Conservation (phyloP, 1,140 invertebrate genomes). For the Orchesella cincta region DNA sequence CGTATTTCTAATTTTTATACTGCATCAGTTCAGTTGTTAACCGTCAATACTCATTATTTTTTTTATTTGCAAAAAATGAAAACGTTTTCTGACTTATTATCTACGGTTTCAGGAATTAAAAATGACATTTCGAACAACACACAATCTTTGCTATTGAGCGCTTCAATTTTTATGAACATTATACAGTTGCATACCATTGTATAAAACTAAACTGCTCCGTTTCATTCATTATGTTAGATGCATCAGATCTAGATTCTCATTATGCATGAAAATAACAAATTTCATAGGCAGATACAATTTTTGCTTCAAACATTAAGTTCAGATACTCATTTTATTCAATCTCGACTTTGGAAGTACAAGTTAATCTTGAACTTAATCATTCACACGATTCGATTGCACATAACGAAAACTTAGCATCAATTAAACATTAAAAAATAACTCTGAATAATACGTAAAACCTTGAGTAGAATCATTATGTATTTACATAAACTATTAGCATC, state of each 20-base stretch:
- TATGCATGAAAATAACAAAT: conserved; percentile 2
- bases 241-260: no score
- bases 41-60: neutral
- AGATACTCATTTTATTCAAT: conserved; percentile 30
- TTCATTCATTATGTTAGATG: no score
- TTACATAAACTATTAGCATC: no score
- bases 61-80: no score
- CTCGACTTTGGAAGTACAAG: conserved; percentile 32
- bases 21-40: neutral
- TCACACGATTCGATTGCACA: neutral
- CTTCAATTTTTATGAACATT: no score
- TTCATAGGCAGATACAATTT: neutral
- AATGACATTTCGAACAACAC: no score
- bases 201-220: no score
- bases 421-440: neutral
- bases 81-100: conserved; percentile 22
- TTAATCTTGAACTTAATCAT: neutral
- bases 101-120: no score
- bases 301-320: conserved; percentile 21
- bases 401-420: neutral
- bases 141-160: no score
- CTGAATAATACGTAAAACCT: no score
- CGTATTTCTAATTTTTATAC: neutral
- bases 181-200: no score
- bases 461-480: no score